Base-by-base conservation (phyloP, 2,797 vertebrate species). In the Bovichtus variegatus region DNA sequence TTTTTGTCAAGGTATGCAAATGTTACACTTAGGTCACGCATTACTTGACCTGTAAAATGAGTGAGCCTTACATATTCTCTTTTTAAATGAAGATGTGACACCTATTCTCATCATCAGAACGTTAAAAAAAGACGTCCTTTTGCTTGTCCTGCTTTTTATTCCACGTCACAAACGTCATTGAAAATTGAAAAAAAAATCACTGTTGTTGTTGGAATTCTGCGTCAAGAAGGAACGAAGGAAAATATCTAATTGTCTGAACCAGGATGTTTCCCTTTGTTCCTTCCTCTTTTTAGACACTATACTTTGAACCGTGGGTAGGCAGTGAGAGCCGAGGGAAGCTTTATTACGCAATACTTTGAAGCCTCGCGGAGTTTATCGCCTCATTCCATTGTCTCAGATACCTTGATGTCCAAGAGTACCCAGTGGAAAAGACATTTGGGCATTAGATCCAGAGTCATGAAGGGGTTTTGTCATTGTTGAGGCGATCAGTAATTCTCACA, bases 341-440 rank as follows among this genome's bases (percentile, higher is more conserved):
- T 60, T 60, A 12, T 19, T 44, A 36, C 13, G 19, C 16, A 50
- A 49, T 19, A 41, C 80, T 72, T 71, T 63, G 38, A 78, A 54
- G 73, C 16, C 6, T 58, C 8, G 0, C 19, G 29, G 19, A 55
- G 16, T 64, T 44, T n/a, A 53, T 53, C 1, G 2, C 62, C 67
- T 78, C 66, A 73, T 74, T 62, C 71, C 47, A 71, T 81, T 84
- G 83, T 86, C 80, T 75, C 13, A 23, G 43, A 15, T 60, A n/a
- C 55, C 49, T 46, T 76, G 23, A 62, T 19, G 29, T 54, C 2
- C 10, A 63, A 60, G 34, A 27, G 16, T 18, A 1, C 75, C 55
- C 63, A 65, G 9, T 25, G 67, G 77, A 77, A 18, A 54, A 31
- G 53, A 47, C 1, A 21, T 44, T 12, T 44, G 64, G 6, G 41